Conservation (phyloP, 2,888 invertebrate species). For the Morinoia aosen region DNA sequence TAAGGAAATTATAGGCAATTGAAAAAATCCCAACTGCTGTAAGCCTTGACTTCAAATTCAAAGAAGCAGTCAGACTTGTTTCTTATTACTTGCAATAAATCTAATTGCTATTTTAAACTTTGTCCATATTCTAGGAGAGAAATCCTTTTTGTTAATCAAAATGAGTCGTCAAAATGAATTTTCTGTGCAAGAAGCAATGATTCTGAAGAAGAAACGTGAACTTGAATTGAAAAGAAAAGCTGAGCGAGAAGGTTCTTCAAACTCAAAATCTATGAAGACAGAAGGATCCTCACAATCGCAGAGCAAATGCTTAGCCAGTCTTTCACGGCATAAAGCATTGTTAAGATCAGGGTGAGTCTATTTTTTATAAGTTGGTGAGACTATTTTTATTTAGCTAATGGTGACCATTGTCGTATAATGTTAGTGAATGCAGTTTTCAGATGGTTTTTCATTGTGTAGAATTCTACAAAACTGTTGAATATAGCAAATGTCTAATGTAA, state of each 20-base stretch:
- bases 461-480: background rate
- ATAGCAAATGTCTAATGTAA: too few species aligned
- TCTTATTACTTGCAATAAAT: too few species aligned
- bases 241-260: background rate
- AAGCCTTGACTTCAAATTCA: too few species aligned
- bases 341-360: constrained; percentile 29
- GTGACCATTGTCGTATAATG: background rate
- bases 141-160: too few species aligned
- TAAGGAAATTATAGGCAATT: too few species aligned
- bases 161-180: background rate
- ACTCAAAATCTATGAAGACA: background rate
- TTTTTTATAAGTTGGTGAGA: background rate
- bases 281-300: background rate
- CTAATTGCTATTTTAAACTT: too few species aligned
- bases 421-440: background rate
- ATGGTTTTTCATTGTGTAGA: background rate
- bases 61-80: too few species aligned
- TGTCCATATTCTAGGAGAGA: too few species aligned
- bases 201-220: constrained; percentile 63
- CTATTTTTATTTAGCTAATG: background rate
- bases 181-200: constrained; percentile 62
- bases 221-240: constrained; percentile 57
- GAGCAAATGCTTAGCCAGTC: background rate
- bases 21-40: too few species aligned
- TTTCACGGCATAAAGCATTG: constrained; percentile 38